Conservation (phyloP, 2,888 invertebrate species). For the Latrodectus elegans region DNA sequence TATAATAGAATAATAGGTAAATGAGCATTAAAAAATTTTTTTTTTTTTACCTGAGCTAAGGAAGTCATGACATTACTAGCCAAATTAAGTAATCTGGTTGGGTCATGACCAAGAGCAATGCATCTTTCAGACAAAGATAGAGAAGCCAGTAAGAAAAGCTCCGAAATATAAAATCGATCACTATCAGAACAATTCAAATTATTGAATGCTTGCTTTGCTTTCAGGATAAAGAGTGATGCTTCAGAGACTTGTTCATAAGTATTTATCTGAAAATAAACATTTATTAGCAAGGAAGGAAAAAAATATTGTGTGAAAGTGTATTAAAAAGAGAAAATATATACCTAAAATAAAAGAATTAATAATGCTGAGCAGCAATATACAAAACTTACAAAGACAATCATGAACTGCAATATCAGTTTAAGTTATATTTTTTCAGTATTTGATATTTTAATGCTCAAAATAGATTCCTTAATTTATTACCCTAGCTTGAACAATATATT, state of each 20-base stretch:
- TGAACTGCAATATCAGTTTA: background rate
- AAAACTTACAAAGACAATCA: background rate
- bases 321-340: background rate
- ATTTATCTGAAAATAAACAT: conserved; percentile 35
- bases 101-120: conserved; percentile 26
- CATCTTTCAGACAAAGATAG: conserved; percentile 42
- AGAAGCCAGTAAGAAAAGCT: conserved; percentile 32
- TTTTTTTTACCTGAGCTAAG: conserved; percentile 36
- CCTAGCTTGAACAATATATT: no score
- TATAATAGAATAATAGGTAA: no score
- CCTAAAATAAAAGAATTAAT: background rate
- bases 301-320: background rate
- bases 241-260: conserved; percentile 31
- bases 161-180: conserved; percentile 29
- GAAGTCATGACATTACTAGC: background rate
- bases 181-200: conserved; percentile 20
- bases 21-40: no score
- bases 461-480: no score
- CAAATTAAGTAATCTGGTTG: conserved; percentile 15
- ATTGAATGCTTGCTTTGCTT: conserved; percentile 21
- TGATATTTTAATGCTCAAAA: background rate
- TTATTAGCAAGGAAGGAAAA: background rate
- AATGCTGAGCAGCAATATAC: background rate
- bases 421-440: background rate
- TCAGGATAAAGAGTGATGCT: conserved; percentile 24